phyloP scores from a whole-genome alignment of 2,113 vertebrate genomes.

The Thryonomys swinderianus region DNA sequence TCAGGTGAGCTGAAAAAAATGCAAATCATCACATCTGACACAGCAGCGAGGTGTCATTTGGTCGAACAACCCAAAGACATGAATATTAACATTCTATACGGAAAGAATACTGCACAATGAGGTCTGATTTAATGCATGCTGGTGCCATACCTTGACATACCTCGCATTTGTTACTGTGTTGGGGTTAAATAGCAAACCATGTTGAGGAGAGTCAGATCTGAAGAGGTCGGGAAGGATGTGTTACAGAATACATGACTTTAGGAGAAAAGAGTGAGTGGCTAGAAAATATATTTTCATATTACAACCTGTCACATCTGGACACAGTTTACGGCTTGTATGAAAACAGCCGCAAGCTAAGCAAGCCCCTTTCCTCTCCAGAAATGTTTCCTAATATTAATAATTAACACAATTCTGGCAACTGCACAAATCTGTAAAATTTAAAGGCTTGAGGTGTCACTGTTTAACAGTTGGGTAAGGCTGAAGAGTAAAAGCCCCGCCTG shows the following conservation, averaged over 20 bases:
- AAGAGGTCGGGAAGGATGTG: not conserved
- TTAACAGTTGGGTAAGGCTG: conserved; percentile 37
- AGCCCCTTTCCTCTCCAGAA: not conserved
- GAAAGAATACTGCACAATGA: not conserved
- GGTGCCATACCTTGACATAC: conserved; percentile 11
- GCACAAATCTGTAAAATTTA: conserved; percentile 40
- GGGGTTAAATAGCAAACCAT: not conserved
- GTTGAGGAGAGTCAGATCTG: not conserved
- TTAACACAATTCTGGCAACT: conserved; percentile 63
- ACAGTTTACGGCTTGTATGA: not conserved
- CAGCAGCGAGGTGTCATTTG: not conserved
- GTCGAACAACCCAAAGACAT: conserved; percentile 54
- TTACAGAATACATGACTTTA: not conserved
- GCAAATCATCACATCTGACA: conserved; percentile 38
- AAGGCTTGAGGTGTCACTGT: conserved; percentile 44
- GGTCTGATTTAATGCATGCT: conserved; percentile 57
- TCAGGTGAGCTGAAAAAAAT: conserved; percentile 40
- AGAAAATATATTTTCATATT: conserved; percentile 39
- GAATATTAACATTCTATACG: conserved; percentile 1
- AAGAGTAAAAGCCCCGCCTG: conserved; percentile 38
- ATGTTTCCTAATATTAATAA: conserved; percentile 35
- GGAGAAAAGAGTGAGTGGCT: not conserved
- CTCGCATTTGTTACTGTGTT: not conserved
- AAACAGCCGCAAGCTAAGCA: conserved; percentile 20
- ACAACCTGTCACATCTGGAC: conserved; percentile 29